Evolutionary conservation across 2,888 invertebrate species (phyloP), one percentile per base, ranked within the genome.

Genomic region (Lepidocyrtinus sp.): DNA sequence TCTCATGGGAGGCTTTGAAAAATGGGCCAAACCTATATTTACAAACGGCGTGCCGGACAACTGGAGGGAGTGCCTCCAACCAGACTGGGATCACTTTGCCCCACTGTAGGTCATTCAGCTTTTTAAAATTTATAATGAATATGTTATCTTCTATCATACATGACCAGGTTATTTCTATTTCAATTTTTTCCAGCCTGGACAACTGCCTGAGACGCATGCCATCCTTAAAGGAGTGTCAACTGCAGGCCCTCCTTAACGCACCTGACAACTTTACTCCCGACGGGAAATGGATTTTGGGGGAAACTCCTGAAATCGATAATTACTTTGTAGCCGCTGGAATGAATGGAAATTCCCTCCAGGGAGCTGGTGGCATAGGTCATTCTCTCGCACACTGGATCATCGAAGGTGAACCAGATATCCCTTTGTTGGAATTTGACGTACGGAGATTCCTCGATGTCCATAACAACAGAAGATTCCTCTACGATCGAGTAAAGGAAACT

Each of bases 301-400:
- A 93, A 88, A 90, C 92, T 26, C 91, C 93, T 1, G 93, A 93
- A 90, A 91, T 93, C 15, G 90, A 90, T 82, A 93, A 93, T 87
- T 93, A 93, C 88, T 93, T 91, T 88, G 92, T 93, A n/a, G 93
- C 93, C 64, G 92, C 92, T 79, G 94, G 93, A 25, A 92, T 93
- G 92, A 93, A 92, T 88, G 88, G 90, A 15, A 92, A 92, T 87
- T 92, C 93, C 9, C 89, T 93, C 61, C 92, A 92, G 88, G 92
- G 92, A n/a, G 92, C 92, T 63, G 93, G 93, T 76, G 93, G 93
- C 1, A 91, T 93, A 68, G 94, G 93, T n/a, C 17, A 91, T 91
- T 82, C 82, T 5, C 19, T 82, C 0, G 82, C 82, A 19, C 82
- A 82, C 87, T 93, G 93, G 92, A 91, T 94, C 62, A 90, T 92